Evolutionary conservation across 2,888 invertebrate genomes (phyloP), one percentile per base, ranked within the genome.

Genomic region (Callosobruchus maculatus): DNA sequence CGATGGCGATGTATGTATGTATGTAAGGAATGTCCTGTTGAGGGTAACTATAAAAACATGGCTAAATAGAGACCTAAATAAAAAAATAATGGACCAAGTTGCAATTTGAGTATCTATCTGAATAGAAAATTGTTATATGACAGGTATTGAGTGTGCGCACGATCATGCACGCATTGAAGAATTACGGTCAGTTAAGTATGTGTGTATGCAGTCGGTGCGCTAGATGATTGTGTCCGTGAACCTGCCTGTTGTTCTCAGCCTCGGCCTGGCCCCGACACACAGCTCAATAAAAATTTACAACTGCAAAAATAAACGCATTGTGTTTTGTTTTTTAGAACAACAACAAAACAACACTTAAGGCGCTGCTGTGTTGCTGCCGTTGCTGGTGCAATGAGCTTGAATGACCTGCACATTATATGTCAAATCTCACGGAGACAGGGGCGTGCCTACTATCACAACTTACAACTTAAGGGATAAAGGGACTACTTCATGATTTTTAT

Each of bases 221-320:
- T 49, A 49, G 49, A 49, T 49, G 49, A 49, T 21, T 21, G 22
- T 68, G 68, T 68, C 68, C 68, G 68, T 49, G 30, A 71, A 71
- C 49, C 71, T 49, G 30, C 31, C 22, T 70, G 22, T 70, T 49
- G 49, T 18, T 49, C 70, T 70, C 70, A 26, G 70, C 70, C 70
- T 70, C 70, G 70, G 26, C 49, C 18, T 49, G 49, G 49, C 49
- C 49, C 49, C 49, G 49, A 49, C 49, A 49, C 70, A 31, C 31
- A 78, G 79, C 79, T 76, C 77, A 79, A 80, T 78, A 79, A 78
- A 79, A 79, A 78, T 76, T 74, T 75, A 77, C 77, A 77, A 80
- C 77, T 75, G 74, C 77, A 77, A 80, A 77, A 78, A 78, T 78
- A 79, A 79, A 77, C 76, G 76, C 76, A 73, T 79, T 77, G 79